A percentile compares a stretch with the other conserved stretches of the same genome.
Evolutionary conservation across 2,888 invertebrate genomes (phyloP).

Genomic region (Myopa tessellatipennis): DNA sequence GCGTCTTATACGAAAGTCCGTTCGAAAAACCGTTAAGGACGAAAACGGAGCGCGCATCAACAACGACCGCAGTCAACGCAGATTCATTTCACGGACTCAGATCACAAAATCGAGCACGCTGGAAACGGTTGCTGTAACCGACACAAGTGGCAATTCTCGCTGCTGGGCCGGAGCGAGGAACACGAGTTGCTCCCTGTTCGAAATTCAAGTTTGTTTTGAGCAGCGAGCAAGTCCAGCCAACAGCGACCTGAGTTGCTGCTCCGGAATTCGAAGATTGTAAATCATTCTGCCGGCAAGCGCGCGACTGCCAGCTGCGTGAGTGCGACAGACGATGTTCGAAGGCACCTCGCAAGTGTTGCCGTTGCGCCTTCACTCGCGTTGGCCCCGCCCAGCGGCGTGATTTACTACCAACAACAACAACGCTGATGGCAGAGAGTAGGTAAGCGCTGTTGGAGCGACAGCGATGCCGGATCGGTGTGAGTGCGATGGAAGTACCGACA

Average conservation of each 20-base stretch:
- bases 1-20: background rate
- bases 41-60: too few relatives aligned
- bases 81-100: background rate
- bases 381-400: slow-evolving; percentile 59
- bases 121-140: background rate
- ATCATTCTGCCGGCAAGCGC: slow-evolving; percentile 51
- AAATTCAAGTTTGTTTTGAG: slow-evolving; percentile 56
- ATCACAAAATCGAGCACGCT: background rate
- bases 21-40: background rate
- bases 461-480: slow-evolving; percentile 18
- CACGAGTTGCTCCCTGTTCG: slow-evolving; percentile 55
- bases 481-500: slow-evolving; percentile 42
- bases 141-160: background rate
- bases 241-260: background rate
- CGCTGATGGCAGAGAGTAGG: slow-evolving; percentile 54
- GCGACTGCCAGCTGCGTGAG: slow-evolving; percentile 23
- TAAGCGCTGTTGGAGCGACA: background rate
- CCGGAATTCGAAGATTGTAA: slow-evolving; percentile 60
- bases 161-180: slow-evolving; percentile 15
- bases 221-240: slow-evolving; percentile 12
- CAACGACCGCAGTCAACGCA: background rate
- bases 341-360: slow-evolving; percentile 50
- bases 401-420: slow-evolving; percentile 57
- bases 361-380: slow-evolving; percentile 43
- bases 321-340: slow-evolving; percentile 49